Evolutionary conservation across 2,888 invertebrate genomes (phyloP).

Genomic region (Lamellibrachia columna): DNA sequence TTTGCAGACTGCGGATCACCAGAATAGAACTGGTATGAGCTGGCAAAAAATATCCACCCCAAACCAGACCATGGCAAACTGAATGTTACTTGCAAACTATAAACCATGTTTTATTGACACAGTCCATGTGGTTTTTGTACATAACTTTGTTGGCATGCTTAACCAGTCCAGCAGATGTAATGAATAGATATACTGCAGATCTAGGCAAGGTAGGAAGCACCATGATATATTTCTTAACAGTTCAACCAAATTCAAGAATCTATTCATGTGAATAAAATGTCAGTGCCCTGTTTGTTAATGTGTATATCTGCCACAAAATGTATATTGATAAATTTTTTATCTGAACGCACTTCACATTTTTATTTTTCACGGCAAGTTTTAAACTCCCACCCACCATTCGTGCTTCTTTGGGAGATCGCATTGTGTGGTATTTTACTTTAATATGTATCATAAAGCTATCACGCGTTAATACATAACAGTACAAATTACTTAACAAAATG

Average conservation of each 20-base stretch:
- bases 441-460: no score
- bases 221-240: not conserved
- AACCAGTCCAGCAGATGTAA: not conserved
- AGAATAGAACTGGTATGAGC: not conserved
- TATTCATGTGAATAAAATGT: not conserved
- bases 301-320: not conserved
- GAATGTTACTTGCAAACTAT: not conserved
- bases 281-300: not conserved
- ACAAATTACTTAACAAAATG: no score
- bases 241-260: not conserved
- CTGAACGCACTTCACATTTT: no score
- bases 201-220: not conserved
- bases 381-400: no score
- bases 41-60: constrained; percentile 1
- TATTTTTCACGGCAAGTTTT: no score
- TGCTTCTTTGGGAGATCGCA: no score
- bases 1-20: not conserved
- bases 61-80: not conserved
- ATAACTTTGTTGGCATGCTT: not conserved
- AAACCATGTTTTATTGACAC: not conserved
- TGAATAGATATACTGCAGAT: not conserved
- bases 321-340: not conserved
- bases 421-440: no score
- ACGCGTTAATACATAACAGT: no score
- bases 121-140: not conserved